Base-by-base conservation (phyloP, 1,140 invertebrate genomes). In the Spodoptera frugiperda region DNA sequence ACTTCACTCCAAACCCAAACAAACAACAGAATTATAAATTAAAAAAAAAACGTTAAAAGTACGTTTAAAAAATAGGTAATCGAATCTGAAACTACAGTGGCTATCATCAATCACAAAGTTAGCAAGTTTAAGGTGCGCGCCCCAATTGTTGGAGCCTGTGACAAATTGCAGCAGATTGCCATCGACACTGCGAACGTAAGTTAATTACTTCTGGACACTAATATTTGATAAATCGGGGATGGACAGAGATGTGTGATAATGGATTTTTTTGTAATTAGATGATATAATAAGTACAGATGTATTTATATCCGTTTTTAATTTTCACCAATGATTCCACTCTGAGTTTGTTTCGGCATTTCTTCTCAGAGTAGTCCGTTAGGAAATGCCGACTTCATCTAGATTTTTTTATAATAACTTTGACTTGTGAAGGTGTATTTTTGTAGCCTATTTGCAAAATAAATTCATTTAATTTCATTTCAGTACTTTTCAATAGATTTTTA, bases 101-200 rank as follows among this genome's bases (percentile, higher is more conserved):
- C 15, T 9, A 25, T 19, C 39, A 73, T 73, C 54, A 48, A 73
- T 73, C 53, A 57, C 12, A 21, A 25, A 46, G 4, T 55, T 33
- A 9, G 49, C 17, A 53, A 71, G 53, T 54, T 57, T 54, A 48
- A 73, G 70, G 44, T 73, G 68, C 54, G 54, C 39, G 70, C 19
- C 6, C 46, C 65, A 68, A 57, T 73, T 73, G 53, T 48, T 30
- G 4, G 6, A 39, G 53, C 48, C 54, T 1, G 70, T 73, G 70
- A 59, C 70, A 73, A 73, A 73, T 73, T 73, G 53, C 33, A 73
- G 5, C 54, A 44, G 54, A 73, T 73, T 57, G 54, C 68, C 3
- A 68, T 68, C 65, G 46, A 53, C 65, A 53, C 21, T 33, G 17
- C 48, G 12, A 48, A 51, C 25, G 65, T 68, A 68, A 68, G 48